A percentile compares a stretch with the other conserved stretches of the same genome.
Evolutionary conservation across 2,797 vertebrate species (phyloP).

Genomic region (Melanotaenia nigrans): DNA sequence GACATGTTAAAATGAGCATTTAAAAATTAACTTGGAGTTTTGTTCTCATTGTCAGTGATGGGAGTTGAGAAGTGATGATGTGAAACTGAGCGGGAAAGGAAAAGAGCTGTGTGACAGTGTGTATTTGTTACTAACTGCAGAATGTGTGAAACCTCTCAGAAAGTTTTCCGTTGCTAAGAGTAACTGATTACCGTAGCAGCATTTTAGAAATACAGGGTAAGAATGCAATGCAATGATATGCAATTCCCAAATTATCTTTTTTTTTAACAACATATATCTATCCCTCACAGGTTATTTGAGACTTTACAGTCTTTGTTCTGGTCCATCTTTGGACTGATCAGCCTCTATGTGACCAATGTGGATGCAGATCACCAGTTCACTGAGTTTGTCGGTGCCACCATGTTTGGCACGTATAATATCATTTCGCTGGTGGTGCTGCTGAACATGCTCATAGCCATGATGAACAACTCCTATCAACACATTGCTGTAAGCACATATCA

Average conservation of each 20-base stretch:
- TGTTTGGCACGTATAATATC: slow-evolving; percentile 99
- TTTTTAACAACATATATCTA: not conserved
- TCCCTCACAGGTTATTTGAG: slow-evolving; percentile 91
- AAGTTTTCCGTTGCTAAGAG: slow-evolving; percentile 19
- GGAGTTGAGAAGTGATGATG: not conserved
- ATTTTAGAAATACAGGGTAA: not conserved
- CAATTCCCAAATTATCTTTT: not conserved
- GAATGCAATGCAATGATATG: not conserved
- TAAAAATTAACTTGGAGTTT: too few relatives aligned
- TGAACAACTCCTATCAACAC: slow-evolving; percentile 99
- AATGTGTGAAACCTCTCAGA: slow-evolving; percentile 24
- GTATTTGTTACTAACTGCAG: not conserved
- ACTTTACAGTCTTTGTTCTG: slow-evolving; percentile 98
- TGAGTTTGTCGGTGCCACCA: slow-evolving; percentile 97
- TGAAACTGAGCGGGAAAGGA: slow-evolving; percentile 12
- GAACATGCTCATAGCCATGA: slow-evolving; percentile 99
- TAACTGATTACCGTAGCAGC: slow-evolving; percentile 11
- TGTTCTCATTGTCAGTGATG: too few relatives aligned
- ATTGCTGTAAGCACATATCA: slow-evolving; percentile 88
- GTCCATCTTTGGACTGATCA: slow-evolving; percentile 99
- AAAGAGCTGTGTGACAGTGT: not conserved
- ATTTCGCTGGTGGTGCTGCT: slow-evolving; percentile 98
- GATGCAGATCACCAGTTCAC: slow-evolving; percentile 94
- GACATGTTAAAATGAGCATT: too few relatives aligned
- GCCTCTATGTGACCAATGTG: slow-evolving; percentile 96